phyloP scores from a whole-genome alignment of 2,113 vertebrate genomes.

The Saimiri boliviensis region DNA sequence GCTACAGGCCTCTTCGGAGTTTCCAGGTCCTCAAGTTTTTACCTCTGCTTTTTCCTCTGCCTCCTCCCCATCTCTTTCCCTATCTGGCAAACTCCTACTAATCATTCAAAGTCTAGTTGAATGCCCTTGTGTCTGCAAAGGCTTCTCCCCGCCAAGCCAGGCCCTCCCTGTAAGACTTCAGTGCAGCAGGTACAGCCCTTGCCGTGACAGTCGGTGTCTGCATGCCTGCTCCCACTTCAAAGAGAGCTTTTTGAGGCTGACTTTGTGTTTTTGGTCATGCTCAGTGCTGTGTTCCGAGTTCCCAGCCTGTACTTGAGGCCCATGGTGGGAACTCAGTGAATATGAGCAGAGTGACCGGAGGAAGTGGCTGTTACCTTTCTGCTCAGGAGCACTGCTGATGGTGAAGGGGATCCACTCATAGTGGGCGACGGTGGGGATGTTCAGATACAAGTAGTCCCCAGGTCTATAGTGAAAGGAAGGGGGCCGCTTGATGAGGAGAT shows the following conservation, averaged over 20 bases:
- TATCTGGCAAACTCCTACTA: background rate
- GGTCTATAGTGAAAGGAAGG: conserved; percentile 91
- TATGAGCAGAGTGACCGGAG: rapidly evolving
- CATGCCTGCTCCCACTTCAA: background rate
- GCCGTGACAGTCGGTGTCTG: background rate
- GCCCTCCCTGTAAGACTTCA: background rate
- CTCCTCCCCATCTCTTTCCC: background rate
- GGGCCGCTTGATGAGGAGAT: conserved; percentile 91
- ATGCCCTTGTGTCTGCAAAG: background rate
- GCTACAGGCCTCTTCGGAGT: background rate
- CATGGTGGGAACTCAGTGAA: rapidly evolving
- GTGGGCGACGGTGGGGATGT: conserved; percentile 90
- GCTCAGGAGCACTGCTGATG: conserved; percentile 96
- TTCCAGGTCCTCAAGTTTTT: background rate
- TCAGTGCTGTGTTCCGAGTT: rapidly evolving
- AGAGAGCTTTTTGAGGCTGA: background rate
- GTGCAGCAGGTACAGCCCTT: background rate
- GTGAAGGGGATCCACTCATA: conserved; percentile 96
- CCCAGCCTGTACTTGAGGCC: background rate
- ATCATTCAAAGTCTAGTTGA: background rate
- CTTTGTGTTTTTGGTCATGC: background rate
- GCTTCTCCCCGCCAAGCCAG: background rate
- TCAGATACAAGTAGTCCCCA: conserved; percentile 94
- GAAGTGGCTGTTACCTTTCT: conserved; percentile 82
- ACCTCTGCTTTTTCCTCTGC: background rate